phyloP scores from a whole-genome alignment of 30 jellyfish, hydroid and myxozoan species.

The Hydra vulgaris region DNA sequence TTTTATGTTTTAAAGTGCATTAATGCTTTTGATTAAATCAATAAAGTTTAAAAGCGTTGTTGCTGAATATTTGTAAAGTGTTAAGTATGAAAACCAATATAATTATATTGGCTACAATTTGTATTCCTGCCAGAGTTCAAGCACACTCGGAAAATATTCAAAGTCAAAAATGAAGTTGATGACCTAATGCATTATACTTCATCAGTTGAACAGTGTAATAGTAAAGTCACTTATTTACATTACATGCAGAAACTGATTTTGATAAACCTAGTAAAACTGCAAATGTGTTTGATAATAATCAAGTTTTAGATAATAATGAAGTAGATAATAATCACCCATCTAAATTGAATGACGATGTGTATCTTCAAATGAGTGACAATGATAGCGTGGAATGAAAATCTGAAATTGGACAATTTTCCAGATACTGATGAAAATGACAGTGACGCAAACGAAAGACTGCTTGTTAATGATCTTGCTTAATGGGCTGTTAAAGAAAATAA shows the following conservation, averaged over 20 bases:
- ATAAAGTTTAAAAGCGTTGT: background rate
- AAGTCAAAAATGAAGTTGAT: background rate
- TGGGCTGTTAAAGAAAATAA: background rate
- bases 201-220: background rate
- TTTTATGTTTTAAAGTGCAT: too few relatives aligned
- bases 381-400: background rate
- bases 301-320: background rate
- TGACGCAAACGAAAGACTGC: background rate
- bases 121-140: background rate
- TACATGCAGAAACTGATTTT: background rate
- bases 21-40: background rate
- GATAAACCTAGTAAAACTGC: background rate
- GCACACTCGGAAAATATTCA: background rate
- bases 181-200: background rate
- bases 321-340: background rate
- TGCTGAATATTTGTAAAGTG: background rate
- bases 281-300: background rate
- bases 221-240: background rate
- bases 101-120: too few relatives aligned
- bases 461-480: background rate
- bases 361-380: background rate
- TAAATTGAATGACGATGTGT: background rate
- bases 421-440: background rate
- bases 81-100: too few relatives aligned
- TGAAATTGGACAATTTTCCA: background rate